Percentiles rank a stretch among this genome's conserved stretches.
phyloP scores from a whole-genome alignment of 2,797 vertebrate species.

The Enteromius thamalakanensis region DNA sequence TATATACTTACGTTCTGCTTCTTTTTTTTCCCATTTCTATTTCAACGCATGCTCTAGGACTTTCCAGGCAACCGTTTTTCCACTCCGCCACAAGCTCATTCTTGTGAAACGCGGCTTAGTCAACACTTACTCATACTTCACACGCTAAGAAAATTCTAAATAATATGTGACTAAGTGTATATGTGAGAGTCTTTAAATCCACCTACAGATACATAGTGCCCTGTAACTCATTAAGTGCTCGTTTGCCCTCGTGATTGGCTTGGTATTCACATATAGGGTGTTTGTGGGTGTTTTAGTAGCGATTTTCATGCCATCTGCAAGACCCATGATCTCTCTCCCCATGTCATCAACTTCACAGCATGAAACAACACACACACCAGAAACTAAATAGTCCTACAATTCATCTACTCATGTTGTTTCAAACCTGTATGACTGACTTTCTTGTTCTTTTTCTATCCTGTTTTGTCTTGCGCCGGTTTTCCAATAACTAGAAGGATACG shows the following conservation, averaged over 20 bases:
- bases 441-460: background rate
- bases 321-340: slow-evolving; percentile 29
- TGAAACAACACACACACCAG: slow-evolving; percentile 18
- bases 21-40: background rate
- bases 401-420: background rate
- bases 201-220: slow-evolving; percentile 29
- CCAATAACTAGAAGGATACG: background rate
- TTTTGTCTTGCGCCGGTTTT: background rate
- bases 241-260: background rate
- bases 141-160: slow-evolving; percentile 6
- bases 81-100: slow-evolving; percentile 29
- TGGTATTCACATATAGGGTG: background rate
- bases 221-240: background rate
- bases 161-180: slow-evolving; percentile 31
- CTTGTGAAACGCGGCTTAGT: slow-evolving; percentile 49
- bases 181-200: slow-evolving; percentile 45
- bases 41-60: slow-evolving; percentile 2
- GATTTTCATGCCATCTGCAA: slow-evolving; percentile 34
- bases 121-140: slow-evolving; percentile 28
- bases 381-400: background rate
- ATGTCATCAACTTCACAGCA: background rate
- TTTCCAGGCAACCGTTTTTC: background rate
- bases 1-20: background rate
- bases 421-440: background rate
- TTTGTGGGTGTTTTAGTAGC: background rate